phyloP scores from a whole-genome alignment of 1,140 invertebrate genomes.

The Listronotus bonariensis region DNA sequence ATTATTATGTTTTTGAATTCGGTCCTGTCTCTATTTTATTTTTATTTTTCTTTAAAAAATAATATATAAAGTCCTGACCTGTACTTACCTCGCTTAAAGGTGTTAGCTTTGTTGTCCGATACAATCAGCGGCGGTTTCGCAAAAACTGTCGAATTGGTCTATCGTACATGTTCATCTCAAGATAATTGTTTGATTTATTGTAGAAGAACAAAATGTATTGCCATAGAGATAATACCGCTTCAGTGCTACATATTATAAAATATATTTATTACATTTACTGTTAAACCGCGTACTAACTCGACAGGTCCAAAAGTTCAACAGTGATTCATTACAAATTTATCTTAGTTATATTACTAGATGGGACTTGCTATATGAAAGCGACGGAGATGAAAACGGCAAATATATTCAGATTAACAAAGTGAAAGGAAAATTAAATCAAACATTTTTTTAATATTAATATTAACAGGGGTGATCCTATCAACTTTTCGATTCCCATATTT shows the following conservation, averaged over 20 bases:
- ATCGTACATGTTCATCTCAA: conserved; percentile 31
- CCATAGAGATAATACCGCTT: conserved; percentile 14
- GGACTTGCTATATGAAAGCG: too few species aligned
- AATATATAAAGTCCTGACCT: not conserved
- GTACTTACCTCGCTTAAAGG: conserved; percentile 10
- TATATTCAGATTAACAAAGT: too few species aligned
- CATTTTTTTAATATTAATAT: too few species aligned
- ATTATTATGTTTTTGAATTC: too few species aligned
- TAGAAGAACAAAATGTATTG: conserved; percentile 16
- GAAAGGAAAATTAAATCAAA: too few species aligned
- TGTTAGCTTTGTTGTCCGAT: conserved; percentile 29
- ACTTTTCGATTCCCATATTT: too few species aligned
- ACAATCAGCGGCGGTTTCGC: conserved; percentile 21
- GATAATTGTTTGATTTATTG: conserved; percentile 34
- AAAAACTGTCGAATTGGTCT: conserved; percentile 30
- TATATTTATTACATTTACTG: conserved; percentile 15
- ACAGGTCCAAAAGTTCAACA: conserved; percentile 7
- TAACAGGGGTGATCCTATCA: too few species aligned
- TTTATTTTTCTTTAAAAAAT: too few species aligned
- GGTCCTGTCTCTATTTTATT: too few species aligned
- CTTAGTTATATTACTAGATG: too few species aligned
- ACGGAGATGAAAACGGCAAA: too few species aligned
- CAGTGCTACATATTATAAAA: conserved; percentile 16
- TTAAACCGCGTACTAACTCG: conserved; percentile 7
- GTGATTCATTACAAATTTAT: conserved; percentile 2